Conservation (phyloP, 2,888 invertebrate species). For the Synanthedon vespiformis region DNA sequence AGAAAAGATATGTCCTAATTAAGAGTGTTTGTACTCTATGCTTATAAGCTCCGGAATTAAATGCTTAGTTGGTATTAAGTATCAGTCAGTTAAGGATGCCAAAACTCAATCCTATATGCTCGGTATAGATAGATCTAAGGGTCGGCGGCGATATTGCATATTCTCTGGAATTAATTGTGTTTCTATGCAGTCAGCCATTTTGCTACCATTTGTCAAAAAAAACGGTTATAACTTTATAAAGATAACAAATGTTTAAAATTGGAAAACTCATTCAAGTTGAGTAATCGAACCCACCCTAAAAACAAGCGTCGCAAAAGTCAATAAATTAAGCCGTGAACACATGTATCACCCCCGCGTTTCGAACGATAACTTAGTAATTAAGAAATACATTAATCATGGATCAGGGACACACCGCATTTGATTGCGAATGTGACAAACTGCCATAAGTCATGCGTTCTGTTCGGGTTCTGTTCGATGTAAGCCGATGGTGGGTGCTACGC, state of each 20-base stretch:
- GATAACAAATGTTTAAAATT: constrained; percentile 3
- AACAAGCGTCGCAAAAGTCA: constrained; percentile 42
- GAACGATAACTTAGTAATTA: constrained; percentile 65
- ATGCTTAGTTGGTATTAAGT: no score
- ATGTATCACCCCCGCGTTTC: constrained; percentile 41
- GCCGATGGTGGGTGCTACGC: constrained; percentile 30
- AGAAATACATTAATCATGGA: constrained; percentile 65
- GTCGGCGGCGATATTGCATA: no score
- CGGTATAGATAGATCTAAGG: no score
- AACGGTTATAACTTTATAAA: constrained; percentile 2
- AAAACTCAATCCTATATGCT: no score
- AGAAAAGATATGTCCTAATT: no score
- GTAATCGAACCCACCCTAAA: constrained; percentile 29
- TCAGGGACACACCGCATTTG: constrained; percentile 43
- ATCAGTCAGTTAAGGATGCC: no score
- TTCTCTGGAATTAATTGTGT: no score
- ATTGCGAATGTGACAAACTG: constrained; percentile 60
- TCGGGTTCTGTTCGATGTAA: constrained; percentile 8
- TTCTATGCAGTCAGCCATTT: no score
- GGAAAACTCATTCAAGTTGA: constrained; percentile 10
- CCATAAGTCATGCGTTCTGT: constrained; percentile 44
- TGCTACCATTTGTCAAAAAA: no score
- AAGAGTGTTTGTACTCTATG: no score
- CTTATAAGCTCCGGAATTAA: no score
- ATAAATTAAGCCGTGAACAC: constrained; percentile 61